A percentile compares a stretch with the other conserved stretches of the same genome.
These are phyloP conservation scores for Ceryle rudis DNA, from an alignment of 2,797 vertebrate species.

Conservation along the genomic window DNA sequence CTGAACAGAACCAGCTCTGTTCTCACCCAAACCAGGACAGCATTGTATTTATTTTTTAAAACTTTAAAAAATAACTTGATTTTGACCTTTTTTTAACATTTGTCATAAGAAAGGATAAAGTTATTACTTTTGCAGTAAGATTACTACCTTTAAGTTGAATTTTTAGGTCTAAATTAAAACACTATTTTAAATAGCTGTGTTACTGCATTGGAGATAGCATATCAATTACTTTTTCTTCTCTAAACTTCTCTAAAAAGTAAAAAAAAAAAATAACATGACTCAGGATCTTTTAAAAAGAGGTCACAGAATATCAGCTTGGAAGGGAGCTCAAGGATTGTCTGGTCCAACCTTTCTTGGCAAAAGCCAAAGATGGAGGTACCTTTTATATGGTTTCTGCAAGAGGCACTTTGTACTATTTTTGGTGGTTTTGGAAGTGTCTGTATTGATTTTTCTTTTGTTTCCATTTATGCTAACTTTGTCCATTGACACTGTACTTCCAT, in stretches of 20 bases:
- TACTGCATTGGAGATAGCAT: neutral
- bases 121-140: neutral
- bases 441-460: neutral
- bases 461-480: neutral
- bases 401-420: neutral
- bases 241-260: neutral
- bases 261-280: neutral
- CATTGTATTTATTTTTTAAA: neutral
- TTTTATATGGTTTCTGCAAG: neutral
- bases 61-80: neutral
- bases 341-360: neutral
- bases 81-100: neutral
- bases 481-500: neutral
- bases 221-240: neutral
- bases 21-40: too few species aligned
- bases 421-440: rapidly evolving
- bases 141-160: neutral
- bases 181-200: neutral
- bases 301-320: neutral
- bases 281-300: neutral
- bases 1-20: too few species aligned
- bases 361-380: neutral
- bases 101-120: neutral
- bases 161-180: neutral
- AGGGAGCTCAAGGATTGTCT: neutral